phyloP scores from a whole-genome alignment of 2,113 vertebrate genomes.

The Tretioscincus oriximinensis region DNA sequence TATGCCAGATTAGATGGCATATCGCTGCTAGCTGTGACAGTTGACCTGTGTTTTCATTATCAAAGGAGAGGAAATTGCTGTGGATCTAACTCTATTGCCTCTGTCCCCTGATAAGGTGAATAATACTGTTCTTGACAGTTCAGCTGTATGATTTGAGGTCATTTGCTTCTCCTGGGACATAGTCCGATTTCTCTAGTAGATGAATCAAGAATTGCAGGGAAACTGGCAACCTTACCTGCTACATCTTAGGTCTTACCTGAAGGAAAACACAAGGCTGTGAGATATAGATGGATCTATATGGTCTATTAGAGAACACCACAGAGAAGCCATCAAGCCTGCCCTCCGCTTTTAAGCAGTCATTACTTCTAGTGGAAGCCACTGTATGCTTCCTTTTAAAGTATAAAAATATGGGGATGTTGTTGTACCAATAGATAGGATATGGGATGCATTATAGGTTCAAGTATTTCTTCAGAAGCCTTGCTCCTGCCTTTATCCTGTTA shows the following conservation, averaged over 20 bases:
- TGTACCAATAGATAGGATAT: too few relatives aligned
- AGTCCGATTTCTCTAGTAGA: neutral
- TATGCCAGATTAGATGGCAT: neutral
- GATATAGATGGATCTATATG: too few relatives aligned
- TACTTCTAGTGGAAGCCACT: too few relatives aligned
- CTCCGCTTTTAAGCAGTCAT: too few relatives aligned
- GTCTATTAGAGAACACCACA: too few relatives aligned
- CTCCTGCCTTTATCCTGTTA: too few relatives aligned
- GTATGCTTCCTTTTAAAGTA: too few relatives aligned
- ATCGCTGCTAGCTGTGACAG: neutral
- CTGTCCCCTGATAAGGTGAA: neutral
- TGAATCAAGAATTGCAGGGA: neutral
- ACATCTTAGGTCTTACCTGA: neutral
- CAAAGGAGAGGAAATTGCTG: constrained; percentile 2
- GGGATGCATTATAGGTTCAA: too few relatives aligned
- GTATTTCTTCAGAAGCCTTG: too few relatives aligned
- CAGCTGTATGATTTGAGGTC: neutral
- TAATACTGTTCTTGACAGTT: neutral
- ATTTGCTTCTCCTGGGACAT: neutral
- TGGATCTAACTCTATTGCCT: constrained; percentile 3
- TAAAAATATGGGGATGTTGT: too few relatives aligned
- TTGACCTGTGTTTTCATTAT: neutral
- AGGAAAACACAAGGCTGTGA: neutral
- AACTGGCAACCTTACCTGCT: neutral
- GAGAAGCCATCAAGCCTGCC: too few relatives aligned